A percentile compares a stretch with the other conserved stretches of the same genome.
These are phyloP conservation scores for Byasa hedistus DNA, from an alignment of 2,888 invertebrate species.

Conservation along the genomic window DNA sequence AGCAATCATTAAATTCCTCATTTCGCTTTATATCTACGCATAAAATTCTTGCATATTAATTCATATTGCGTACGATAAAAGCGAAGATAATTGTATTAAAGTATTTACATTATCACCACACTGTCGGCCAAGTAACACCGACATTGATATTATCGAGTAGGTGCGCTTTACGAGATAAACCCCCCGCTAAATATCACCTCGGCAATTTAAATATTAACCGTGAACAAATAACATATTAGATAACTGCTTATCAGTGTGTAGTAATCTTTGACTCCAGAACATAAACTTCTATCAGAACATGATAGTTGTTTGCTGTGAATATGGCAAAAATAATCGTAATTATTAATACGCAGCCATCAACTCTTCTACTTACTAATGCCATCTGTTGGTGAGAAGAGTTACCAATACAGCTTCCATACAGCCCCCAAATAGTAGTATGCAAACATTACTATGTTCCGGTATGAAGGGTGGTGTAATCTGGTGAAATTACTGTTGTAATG, in stretches of 20 bases:
- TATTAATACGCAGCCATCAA: neutral
- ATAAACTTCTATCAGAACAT: constrained; percentile 18
- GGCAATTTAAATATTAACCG: constrained; percentile 18
- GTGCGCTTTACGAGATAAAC: constrained; percentile 4
- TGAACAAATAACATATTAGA: constrained; percentile 3
- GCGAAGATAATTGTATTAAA: neutral
- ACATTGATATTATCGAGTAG: constrained; percentile 6
- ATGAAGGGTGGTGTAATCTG: too few species aligned
- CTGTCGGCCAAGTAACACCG: neutral
- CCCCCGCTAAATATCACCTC: constrained; percentile 9
- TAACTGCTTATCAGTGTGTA: constrained; percentile 10
- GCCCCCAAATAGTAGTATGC: too few species aligned
- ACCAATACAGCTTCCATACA: too few species aligned
- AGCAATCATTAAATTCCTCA: too few species aligned
- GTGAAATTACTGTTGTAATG: too few species aligned
- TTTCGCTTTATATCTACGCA: too few species aligned
- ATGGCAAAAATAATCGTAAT: neutral
- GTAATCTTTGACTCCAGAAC: constrained; percentile 19
- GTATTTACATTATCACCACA: neutral
- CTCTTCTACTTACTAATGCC: neutral
- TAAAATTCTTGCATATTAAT: too few species aligned
- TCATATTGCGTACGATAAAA: too few species aligned
- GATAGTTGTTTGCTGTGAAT: constrained; percentile 7
- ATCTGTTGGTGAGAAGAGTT: neutral
- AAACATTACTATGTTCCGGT: too few species aligned